phyloP scores from a whole-genome alignment of 2,888 invertebrate genomes.

The Tetramorium bicarinatum region DNA sequence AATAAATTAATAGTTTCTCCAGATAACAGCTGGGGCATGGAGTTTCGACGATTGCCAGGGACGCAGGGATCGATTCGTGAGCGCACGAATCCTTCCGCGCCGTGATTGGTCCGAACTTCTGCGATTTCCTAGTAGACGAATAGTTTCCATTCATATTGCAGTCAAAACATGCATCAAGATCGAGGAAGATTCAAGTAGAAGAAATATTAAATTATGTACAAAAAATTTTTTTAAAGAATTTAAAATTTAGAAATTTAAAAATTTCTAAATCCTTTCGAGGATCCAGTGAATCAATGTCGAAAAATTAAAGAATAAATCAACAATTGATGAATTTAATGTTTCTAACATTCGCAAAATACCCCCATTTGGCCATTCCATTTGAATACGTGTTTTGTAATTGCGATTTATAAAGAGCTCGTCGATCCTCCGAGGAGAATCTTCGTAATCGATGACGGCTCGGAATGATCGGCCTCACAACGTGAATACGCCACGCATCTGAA shows the following conservation, averaged over 20 bases:
- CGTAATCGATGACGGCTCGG: conserved; percentile 14
- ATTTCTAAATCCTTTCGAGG: not conserved
- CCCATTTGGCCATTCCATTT: no score
- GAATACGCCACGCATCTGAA: conserved; percentile 42
- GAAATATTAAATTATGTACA: not conserved
- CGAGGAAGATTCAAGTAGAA: not conserved
- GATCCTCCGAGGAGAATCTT: not conserved
- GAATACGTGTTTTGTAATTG: conserved; percentile 8
- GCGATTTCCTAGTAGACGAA: not conserved
- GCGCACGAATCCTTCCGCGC: conserved; percentile 38
- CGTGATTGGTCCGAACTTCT: not conserved
- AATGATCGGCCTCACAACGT: conserved; percentile 40
- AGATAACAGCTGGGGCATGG: conserved; percentile 77
- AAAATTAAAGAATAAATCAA: not conserved
- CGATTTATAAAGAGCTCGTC: not conserved
- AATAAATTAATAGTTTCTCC: conserved; percentile 85
- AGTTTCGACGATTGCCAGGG: conserved; percentile 78
- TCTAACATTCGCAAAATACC: not conserved
- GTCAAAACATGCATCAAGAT: not conserved
- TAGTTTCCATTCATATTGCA: not conserved
- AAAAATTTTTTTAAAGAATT: not conserved
- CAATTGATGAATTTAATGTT: not conserved
- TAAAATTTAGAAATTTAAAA: not conserved
- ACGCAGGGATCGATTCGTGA: conserved; percentile 62
- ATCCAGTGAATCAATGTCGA: not conserved